Evolutionary conservation across 2,797 vertebrate species (phyloP).

Genomic region (Tiaroga cobitis): DNA sequence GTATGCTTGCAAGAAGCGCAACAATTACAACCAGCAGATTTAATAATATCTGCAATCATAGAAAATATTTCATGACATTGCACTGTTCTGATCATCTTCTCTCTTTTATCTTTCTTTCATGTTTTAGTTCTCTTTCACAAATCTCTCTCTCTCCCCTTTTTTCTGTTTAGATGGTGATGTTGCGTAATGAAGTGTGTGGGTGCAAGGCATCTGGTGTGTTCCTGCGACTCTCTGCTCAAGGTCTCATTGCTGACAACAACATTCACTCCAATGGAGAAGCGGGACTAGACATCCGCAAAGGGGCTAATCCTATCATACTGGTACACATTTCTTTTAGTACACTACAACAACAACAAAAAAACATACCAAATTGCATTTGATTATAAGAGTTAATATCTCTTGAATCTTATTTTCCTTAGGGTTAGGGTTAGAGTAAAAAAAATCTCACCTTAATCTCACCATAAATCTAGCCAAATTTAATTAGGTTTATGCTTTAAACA

Average conservation of each 20-base stretch:
- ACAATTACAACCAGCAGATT: neutral
- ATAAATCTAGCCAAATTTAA: neutral
- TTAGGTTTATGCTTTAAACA: neutral
- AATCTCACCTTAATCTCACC: neutral
- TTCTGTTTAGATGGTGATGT: conserved; percentile 82
- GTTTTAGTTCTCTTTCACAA: neutral
- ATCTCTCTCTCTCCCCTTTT: conserved; percentile 8
- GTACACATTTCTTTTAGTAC: conserved; percentile 66
- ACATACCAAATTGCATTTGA: neutral
- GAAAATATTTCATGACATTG: neutral
- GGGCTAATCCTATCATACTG: conserved; percentile 86
- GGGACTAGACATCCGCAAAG: conserved; percentile 87
- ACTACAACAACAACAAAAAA: neutral
- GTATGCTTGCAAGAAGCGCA: neutral
- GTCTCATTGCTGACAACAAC: conserved; percentile 88
- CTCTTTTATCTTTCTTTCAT: conserved; percentile 23
- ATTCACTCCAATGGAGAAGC: conserved; percentile 89
- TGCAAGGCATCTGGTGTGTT: conserved; percentile 88
- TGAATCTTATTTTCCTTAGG: neutral
- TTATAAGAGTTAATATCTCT: neutral
- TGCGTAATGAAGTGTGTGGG: conserved; percentile 86
- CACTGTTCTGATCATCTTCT: conserved; percentile 2
- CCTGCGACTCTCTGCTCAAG: conserved; percentile 84
- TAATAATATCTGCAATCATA: neutral
- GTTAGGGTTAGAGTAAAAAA: too few species aligned